Conservation (phyloP, 2,113 vertebrate species). For the Ibidorhyncha struthersii region DNA sequence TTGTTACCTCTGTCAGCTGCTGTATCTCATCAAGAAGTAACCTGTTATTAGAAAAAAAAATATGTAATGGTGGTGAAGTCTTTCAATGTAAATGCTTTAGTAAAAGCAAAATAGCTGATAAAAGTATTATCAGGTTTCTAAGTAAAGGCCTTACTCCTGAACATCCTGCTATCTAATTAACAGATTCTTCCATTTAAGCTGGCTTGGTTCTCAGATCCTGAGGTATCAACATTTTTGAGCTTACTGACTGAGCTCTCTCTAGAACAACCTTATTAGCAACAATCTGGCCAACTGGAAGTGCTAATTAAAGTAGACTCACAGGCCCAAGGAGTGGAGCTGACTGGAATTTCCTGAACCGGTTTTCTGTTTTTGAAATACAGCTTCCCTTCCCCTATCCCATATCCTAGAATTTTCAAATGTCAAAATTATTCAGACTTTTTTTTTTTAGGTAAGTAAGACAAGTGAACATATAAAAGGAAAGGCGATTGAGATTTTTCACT, state of each 20-base stretch:
- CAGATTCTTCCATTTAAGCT: conserved; percentile 6
- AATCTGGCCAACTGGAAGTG: neutral
- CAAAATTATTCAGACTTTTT: neutral
- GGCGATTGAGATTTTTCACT: neutral
- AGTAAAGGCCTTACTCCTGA: neutral
- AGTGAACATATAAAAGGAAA: neutral
- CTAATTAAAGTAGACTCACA: conserved; percentile 10
- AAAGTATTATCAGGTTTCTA: neutral
- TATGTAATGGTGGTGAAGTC: neutral
- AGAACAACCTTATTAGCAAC: neutral
- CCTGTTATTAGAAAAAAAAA: neutral
- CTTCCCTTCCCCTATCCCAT: neutral
- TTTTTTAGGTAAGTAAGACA: neutral
- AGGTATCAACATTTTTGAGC: neutral
- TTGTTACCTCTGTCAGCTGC: neutral
- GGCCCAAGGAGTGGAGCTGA: neutral
- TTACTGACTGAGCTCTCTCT: neutral
- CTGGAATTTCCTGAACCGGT: conserved; percentile 37
- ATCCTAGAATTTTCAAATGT: neutral
- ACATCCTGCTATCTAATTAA: neutral
- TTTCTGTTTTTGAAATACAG: conserved; percentile 32
- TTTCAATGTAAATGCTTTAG: neutral
- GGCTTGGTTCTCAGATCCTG: neutral
- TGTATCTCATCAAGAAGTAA: neutral
- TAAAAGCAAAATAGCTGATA: neutral